Base-by-base conservation (phyloP, 2,797 vertebrate genomes). In the Pristis pectinata region DNA sequence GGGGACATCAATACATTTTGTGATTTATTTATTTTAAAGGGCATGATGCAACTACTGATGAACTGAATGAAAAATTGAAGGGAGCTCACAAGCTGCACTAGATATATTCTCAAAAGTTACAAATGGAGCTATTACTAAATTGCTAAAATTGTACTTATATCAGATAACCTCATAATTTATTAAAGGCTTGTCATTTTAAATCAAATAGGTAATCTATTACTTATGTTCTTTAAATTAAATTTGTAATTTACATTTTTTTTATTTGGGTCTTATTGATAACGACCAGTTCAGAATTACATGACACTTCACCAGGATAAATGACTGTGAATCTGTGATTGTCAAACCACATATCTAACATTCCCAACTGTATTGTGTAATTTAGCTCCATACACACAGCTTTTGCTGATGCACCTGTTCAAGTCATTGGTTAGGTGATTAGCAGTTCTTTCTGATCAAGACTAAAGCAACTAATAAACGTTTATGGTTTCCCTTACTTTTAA, bases 251-350 rank as follows among this genome's bases (percentile, higher is more conserved):
- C 8, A 30, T 64, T 2, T 37, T 64, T 79, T 91, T 67, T 67
- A 87, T 67, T 91, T 91, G 59, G 59, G 91, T 91, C 64, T 67
- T 67, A 91, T 17, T 91, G 7, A 64, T 44, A 91, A n/a, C 87
- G 91, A 10, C 64, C 34, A 91, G 59, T 37, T 27, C 17, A 91
- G 19, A 67, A 91, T 91, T 91, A 24, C 6, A 41, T 64, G 82
- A 27, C 49, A 15, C 56, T 56, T 34, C 49, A 56, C 82, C 82
- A 67, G n/a, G 56, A 64, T 37, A 91, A 91, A 91, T 64, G 3
- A 37, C 70, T 72, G 24, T 24, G n/a, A 37, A 61, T 91, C 59
- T 0, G 37, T 64, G 56, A 37, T 6, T 8, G 3, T 37, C 85
- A 85, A 89, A 64, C 13, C 56, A 17, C n/a, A 41, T 4, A 41